Base-by-base conservation (phyloP, 2,113 vertebrate species). In the Romanogobio albipinnatus region DNA sequence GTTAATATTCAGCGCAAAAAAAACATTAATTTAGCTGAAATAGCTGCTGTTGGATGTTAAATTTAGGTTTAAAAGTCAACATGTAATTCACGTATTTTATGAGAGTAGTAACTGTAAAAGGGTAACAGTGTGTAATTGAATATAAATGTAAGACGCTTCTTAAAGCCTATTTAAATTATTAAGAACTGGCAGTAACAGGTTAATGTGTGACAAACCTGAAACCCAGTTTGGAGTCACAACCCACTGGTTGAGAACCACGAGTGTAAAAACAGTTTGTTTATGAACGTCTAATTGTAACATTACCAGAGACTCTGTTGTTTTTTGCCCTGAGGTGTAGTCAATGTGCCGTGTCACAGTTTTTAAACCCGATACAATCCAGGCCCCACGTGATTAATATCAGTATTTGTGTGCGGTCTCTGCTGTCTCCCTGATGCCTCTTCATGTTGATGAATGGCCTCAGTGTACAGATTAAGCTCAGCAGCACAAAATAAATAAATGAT, bases 401-500 rank as follows among this genome's bases (percentile, higher is more conserved):
- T 45, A 79, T 79, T 45, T 79, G 4, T 45, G 10, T 45, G 39
- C 19, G 1, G 4, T 74, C 39, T 45, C 68, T 73, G 22, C 33
- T 39, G 66, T 70, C 36, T 70, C 9, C 9, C 66, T 11, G 66
- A 71, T 71, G 19, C 43, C 70, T 85, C 83, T 71, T 82, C 17
- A 62, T 87, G 24, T 19, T 71, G 85, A 86, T 81, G 15, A 64
- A 84, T 82, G 73, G 64, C 70, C 8, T 43, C 53, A 82, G 47
- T 84, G 76, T 86, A 64, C 85, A 85, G 77, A 81, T 81, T 51
- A 70, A 61, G 24, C 78, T 76, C 19, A 19, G 53, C 33, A 22
- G 85, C 80, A 22, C 33, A 74, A 6, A 66, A 88, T 86, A 76
- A 86, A 87, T 86, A 85, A 84, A 86, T 86, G 81, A 85, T 85